phyloP scores from a whole-genome alignment of 2,113 vertebrate genomes.

The Eulacestoma nigropectus region DNA sequence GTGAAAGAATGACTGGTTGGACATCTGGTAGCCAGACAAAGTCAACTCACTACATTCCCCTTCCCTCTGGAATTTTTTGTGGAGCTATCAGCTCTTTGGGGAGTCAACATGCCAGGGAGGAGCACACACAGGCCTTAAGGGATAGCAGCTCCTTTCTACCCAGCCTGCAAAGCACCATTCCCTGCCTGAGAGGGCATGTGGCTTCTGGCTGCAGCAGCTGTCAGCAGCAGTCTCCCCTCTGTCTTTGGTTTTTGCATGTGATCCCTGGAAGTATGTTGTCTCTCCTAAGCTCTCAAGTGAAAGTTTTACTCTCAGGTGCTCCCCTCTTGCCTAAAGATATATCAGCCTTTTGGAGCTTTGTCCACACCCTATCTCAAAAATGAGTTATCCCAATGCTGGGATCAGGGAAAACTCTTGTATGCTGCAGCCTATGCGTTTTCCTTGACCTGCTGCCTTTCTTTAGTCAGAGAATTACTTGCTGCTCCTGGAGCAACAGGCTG shows the following conservation, averaged over 20 bases:
- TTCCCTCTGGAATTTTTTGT: not conserved
- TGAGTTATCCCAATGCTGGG: not conserved
- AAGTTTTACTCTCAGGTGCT: not conserved
- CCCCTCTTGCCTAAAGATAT: not conserved
- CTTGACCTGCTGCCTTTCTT: not conserved
- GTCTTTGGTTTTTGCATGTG: not conserved
- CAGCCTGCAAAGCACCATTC: not conserved
- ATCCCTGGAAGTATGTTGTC: not conserved
- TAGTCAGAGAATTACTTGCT: not conserved
- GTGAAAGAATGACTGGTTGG: not conserved
- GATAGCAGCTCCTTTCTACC: not conserved
- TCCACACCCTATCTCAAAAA: not conserved
- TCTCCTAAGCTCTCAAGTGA: not conserved
- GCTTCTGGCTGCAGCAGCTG: not conserved
- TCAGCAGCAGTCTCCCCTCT: rapidly evolving
- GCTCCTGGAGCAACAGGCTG: not conserved
- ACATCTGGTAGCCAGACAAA: not conserved
- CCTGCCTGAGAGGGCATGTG: not conserved
- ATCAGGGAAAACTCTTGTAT: not conserved
- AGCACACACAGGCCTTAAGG: not conserved
- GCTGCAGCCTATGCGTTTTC: not conserved
- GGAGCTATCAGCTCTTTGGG: not conserved
- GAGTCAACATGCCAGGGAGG: not conserved
- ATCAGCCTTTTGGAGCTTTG: not conserved
- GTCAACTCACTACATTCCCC: not conserved